A percentile compares a stretch with the other conserved stretches of the same genome.
Evolutionary conservation across 2,113 vertebrate genomes (phyloP).

Genomic region (Orycteropus afer): DNA sequence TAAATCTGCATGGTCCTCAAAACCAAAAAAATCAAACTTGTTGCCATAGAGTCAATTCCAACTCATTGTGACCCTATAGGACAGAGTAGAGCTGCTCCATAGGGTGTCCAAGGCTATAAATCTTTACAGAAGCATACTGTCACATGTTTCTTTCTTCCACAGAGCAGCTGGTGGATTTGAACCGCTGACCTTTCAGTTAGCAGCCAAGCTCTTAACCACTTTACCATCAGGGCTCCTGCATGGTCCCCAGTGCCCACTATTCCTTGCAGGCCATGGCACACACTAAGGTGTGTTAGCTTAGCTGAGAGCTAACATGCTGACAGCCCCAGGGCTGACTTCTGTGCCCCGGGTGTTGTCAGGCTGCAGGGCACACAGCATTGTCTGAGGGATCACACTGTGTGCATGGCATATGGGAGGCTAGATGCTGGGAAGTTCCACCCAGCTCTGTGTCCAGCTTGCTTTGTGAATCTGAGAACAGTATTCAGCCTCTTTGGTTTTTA

Average conservation of each 20-base stretch:
- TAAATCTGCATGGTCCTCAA: not conserved
- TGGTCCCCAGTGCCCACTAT: not conserved
- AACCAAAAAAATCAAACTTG: not conserved
- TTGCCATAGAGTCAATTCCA: too few species aligned
- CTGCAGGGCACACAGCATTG: not conserved
- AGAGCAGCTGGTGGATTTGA: not conserved
- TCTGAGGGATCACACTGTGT: not conserved
- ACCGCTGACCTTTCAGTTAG: not conserved
- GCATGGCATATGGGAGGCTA: not conserved
- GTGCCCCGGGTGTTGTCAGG: not conserved
- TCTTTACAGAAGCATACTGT: not conserved
- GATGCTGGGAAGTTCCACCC: accelerated
- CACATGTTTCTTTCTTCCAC: not conserved
- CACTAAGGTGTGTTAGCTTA: not conserved
- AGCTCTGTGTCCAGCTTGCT: not conserved
- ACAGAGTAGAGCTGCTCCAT: not conserved
- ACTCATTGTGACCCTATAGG: not conserved
- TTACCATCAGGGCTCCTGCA: not conserved
- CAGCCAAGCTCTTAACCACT: not conserved
- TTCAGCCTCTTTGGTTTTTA: not conserved
- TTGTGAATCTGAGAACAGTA: not conserved
- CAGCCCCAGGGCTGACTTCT: not conserved
- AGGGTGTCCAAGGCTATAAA: not conserved
- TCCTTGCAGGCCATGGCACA: not conserved
- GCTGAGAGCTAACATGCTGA: not conserved